phyloP scores from a whole-genome alignment of 2,797 vertebrate species.

The Chelon labrosus region DNA sequence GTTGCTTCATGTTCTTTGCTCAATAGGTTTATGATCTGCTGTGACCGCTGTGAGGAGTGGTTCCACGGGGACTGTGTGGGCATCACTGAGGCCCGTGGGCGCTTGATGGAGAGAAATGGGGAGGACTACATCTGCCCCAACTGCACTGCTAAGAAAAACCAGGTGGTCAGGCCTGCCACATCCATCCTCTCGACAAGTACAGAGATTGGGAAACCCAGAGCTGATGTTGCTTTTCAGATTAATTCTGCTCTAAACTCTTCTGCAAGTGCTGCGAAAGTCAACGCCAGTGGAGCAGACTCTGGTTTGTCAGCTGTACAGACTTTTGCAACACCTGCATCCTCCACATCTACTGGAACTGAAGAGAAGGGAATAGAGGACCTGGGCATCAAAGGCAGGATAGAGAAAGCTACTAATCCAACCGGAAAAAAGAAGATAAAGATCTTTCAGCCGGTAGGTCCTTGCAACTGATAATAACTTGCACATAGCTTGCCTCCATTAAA shows the following conservation, averaged over 20 bases:
- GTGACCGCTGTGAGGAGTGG: slow-evolving; percentile 99
- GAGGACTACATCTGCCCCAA: slow-evolving; percentile 99
- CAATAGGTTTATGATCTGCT: slow-evolving; percentile 99
- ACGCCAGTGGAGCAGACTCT: slow-evolving; percentile 31
- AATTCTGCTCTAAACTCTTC: not conserved
- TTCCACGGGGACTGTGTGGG: slow-evolving; percentile 99
- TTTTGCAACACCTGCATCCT: not conserved
- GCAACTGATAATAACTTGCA: not conserved
- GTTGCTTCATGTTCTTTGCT: slow-evolving; percentile 30
- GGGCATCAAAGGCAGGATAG: slow-evolving; percentile 98
- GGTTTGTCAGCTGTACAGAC: slow-evolving; percentile 26
- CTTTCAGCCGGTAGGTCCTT: slow-evolving; percentile 96
- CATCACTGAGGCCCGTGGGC: slow-evolving; percentile 96
- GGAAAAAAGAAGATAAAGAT: slow-evolving; percentile 99
- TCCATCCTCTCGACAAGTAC: slow-evolving; percentile 63
- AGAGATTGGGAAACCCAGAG: slow-evolving; percentile 78
- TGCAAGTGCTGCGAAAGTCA: slow-evolving; percentile 14
- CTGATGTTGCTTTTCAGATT: not conserved
- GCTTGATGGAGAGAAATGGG: slow-evolving; percentile 95
- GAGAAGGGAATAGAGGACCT: slow-evolving; percentile 86
- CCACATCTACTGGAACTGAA: slow-evolving; percentile 53
- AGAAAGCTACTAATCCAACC: slow-evolving; percentile 96
- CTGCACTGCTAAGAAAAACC: slow-evolving; percentile 92
- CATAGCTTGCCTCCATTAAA: not conserved
- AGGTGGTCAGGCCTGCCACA: slow-evolving; percentile 76